These are phyloP conservation scores for Globia sparganii DNA, from an alignment of 2,888 invertebrate genomes.

Conservation along the genomic window DNA sequence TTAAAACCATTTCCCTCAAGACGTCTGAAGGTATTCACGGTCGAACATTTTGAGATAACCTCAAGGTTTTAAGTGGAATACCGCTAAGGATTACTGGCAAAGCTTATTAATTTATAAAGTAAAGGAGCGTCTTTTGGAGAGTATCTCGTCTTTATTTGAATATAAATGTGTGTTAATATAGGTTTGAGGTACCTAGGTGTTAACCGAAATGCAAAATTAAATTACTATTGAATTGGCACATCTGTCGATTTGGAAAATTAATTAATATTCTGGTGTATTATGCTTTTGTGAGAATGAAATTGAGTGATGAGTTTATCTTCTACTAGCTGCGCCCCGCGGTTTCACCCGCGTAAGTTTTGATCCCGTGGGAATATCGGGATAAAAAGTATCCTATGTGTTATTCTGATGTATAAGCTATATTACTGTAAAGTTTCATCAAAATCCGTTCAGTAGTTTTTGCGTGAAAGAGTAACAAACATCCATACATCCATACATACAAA, in stretches of 20 bases:
- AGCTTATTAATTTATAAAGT: slow-evolving; percentile 44
- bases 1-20: slow-evolving; percentile 17
- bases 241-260: slow-evolving; percentile 9
- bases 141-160: slow-evolving; percentile 37
- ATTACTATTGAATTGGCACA: slow-evolving; percentile 21
- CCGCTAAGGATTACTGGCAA: slow-evolving; percentile 18
- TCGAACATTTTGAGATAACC: slow-evolving; percentile 42
- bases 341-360: too few relatives aligned
- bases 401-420: too few relatives aligned
- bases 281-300: neutral
- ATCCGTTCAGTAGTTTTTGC: too few relatives aligned
- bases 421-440: too few relatives aligned
- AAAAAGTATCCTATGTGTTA: too few relatives aligned
- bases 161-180: slow-evolving; percentile 29
- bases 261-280: slow-evolving; percentile 19
- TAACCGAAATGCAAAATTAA: slow-evolving; percentile 30
- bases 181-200: slow-evolving; percentile 3
- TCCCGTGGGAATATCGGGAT: too few relatives aligned
- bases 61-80: slow-evolving; percentile 41
- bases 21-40: slow-evolving; percentile 25
- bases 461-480: too few relatives aligned
- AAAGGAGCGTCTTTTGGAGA: slow-evolving; percentile 35
- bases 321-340: too few relatives aligned
- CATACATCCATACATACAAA: too few relatives aligned
- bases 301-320: too few relatives aligned